Evolutionary conservation across 2,888 invertebrate genomes (phyloP), one percentile per base, ranked within the genome.

Genomic region (Agonopterix subpropinquella): DNA sequence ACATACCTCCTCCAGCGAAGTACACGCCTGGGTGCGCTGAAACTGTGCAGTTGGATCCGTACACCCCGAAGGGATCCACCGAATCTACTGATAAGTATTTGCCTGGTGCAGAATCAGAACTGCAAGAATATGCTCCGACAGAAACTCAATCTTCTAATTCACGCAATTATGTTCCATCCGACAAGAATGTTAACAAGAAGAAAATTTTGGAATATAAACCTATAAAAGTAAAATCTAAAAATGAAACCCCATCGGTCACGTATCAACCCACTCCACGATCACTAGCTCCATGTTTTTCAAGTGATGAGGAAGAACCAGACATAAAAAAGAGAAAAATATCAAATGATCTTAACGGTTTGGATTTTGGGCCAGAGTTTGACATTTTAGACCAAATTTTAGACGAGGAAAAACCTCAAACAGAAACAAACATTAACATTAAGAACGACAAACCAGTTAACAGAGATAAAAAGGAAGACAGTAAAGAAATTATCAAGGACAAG

Each of bases 281-380:
- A 10, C 67, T 82, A 48, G 85, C 78, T 44, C 87, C 89, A 49
- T 85, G 84, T 57, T 88, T 89, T 63, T 89, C 89, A 37, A 89
- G 89, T 73, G 89, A 89, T 69, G 89, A 89, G 61, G 87, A 88
- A 44, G 88, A 87, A 61, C 82, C 87, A 50, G 67, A 70, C 9
- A 48, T 49, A 11, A 89, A 89, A 53, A 89, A 83, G 68, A 62
- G 52, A 35, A 88, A 84, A 63, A 43, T 79, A 45, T 75, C 83
- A 45, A 70, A 56, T 68, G 86, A 87, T 54, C 64, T 88, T 1
- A 84, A 85, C 65, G 80, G 77, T 4, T 89, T 89, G 73, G 87
- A 89, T 47, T 66, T 89, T 52, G 87, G 85, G 4, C 70, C 83
- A 50, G 89, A 89, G 62, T 89, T 89, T 79, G 89, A 89, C 65